phyloP scores from a whole-genome alignment of 2,888 invertebrate genomes.

The Hylaea fasciaria region DNA sequence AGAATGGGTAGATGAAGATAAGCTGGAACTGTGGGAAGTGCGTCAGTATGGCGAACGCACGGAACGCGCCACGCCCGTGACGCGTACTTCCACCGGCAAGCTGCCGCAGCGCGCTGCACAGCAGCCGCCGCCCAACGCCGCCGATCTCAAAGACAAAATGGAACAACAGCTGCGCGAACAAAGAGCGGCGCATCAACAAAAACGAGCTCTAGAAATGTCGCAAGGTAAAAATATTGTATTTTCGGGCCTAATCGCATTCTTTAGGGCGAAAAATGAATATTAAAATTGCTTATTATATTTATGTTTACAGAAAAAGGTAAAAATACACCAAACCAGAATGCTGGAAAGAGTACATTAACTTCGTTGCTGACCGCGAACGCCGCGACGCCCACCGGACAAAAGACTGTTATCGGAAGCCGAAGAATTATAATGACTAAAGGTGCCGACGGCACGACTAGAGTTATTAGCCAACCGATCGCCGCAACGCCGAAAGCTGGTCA shows the following conservation, averaged over 20 bases:
- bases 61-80: conserved; percentile 90
- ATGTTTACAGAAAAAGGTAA: conserved; percentile 74
- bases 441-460: conserved; percentile 87
- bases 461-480: conserved; percentile 86
- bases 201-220: conserved; percentile 88
- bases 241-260: no score
- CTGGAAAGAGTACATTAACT: conserved; percentile 87
- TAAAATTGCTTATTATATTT: background rate
- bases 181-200: conserved; percentile 95
- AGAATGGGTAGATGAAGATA: conserved; percentile 98
- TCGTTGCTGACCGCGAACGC: conserved; percentile 85
- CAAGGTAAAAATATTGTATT: conserved; percentile 75
- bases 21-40: conserved; percentile 98
- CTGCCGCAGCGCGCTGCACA: conserved; percentile 80
- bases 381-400: conserved; percentile 84
- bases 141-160: conserved; percentile 95
- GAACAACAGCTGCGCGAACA: conserved; percentile 95
- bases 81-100: conserved; percentile 92
- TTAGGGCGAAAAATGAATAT: no score
- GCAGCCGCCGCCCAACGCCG: conserved; percentile 86
- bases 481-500: conserved; percentile 58
- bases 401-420: conserved; percentile 87
- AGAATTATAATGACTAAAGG: conserved; percentile 91
- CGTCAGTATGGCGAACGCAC: conserved; percentile 94
- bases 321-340: conserved; percentile 79